A percentile compares a stretch with the other conserved stretches of the same genome.
Conservation (phyloP, 2,888 invertebrate genomes). For the Tachina lurida region DNA sequence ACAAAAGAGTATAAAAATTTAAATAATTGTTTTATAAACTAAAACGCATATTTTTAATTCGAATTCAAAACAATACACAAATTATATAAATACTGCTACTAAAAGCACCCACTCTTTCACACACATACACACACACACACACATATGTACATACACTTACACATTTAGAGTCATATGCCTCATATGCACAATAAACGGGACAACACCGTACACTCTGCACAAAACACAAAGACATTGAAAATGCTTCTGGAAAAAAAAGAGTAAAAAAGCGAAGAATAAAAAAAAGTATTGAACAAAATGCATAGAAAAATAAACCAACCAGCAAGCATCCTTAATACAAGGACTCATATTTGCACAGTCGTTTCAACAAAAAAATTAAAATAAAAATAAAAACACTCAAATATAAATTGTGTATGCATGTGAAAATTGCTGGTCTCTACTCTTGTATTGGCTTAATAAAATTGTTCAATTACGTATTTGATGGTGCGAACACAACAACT, state of each 20-base stretch:
- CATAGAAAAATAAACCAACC: conserved; percentile 17
- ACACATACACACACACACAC: neutral
- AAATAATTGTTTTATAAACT: conserved; percentile 38
- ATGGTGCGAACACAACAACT: conserved; percentile 48
- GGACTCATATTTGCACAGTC: conserved; percentile 44
- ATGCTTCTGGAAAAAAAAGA: neutral
- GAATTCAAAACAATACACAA: conserved; percentile 6
- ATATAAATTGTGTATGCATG: conserved; percentile 27
- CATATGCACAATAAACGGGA: conserved; percentile 48
- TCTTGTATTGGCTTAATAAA: conserved; percentile 44
- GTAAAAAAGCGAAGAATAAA: neutral
- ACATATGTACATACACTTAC: conserved; percentile 2
- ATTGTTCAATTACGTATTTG: conserved; percentile 65
- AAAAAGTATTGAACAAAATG: conserved; percentile 12
- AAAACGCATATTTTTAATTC: conserved; percentile 29
- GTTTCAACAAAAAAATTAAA: neutral
- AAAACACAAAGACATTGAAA: conserved; percentile 21
- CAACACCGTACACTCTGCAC: conserved; percentile 22
- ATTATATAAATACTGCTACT: neutral
- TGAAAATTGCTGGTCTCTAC: conserved; percentile 3
- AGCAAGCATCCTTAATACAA: conserved; percentile 33
- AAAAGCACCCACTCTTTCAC: neutral
- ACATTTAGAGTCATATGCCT: neutral
- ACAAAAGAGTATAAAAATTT: conserved; percentile 15
- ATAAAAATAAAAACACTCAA: conserved; percentile 13